Evolutionary conservation across 2,888 invertebrate genomes (phyloP), one percentile per base, ranked within the genome.

Genomic region (Meganola albula): DNA sequence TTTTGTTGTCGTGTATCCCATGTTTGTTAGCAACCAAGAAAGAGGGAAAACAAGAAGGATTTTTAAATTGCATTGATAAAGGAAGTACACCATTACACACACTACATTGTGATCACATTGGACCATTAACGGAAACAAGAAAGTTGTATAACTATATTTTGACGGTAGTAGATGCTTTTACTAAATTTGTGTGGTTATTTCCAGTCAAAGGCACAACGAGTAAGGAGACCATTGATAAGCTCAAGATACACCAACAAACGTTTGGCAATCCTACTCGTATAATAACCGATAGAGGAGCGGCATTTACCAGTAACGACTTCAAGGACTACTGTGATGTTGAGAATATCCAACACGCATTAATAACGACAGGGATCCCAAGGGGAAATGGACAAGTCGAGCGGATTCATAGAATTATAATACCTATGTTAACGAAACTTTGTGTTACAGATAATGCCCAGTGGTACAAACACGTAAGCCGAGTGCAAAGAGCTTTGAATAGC

Each of bases 131-230:
- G 0, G 48, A 52, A 2, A 70, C 67, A 1, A 47, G 45, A 1
- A 68, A 65, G 34, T 27, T 33, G 9, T 68, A 69, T 23, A 63
- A 64, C 24, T 44, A 72, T 20, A 59, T 76, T 1, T 48, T 74
- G 0, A 62, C 61, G 0, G 43, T 70, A 0, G 37, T 71, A 0
- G 70, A 74, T 40, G 56, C 40, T 0, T 72, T 67, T 24, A 65
- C 64, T 0, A 74, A 72, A 29, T 71, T 69, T 49, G 51, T 48
- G 1, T 72, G 73, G 65, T 7, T 71, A 0, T 71, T 55, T 30
- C 66, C 68, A 1, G 53, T 53, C 0, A 68, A 66, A 30, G 36
- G 51, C 56, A 53, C 1, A 40, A 20, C 58, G 2, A 37, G 54
- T 2, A 46, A 44, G 10, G 68, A 77, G 28, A 59, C 55, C 0